A percentile compares a stretch with the other conserved stretches of the same genome.
Conservation (phyloP, 1,140 invertebrate species). For the Xylocopa sonorina region DNA sequence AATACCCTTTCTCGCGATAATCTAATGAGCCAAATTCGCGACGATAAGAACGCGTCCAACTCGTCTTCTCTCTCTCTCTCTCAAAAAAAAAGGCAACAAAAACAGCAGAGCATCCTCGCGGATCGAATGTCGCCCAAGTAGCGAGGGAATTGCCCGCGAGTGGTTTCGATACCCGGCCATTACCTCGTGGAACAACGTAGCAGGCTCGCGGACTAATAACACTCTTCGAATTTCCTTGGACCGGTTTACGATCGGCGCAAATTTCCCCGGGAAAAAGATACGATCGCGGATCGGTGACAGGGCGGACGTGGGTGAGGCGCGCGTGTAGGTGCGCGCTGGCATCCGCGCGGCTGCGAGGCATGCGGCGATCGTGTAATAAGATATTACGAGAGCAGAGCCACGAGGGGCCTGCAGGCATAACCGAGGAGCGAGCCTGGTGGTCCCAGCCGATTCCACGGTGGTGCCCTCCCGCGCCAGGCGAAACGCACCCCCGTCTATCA, state of each 20-base stretch:
- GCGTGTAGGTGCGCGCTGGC: conserved; percentile 13
- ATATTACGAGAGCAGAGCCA: conserved; percentile 67
- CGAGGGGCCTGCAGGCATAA: conserved; percentile 59
- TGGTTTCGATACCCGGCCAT: background rate
- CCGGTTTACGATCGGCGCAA: conserved; percentile 8
- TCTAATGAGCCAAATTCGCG: too few relatives aligned
- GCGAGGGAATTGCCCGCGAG: background rate
- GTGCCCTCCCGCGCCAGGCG: background rate
- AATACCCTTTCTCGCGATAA: too few relatives aligned
- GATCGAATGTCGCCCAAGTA: background rate
- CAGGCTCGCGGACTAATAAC: background rate
- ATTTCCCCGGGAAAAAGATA: conserved; percentile 36
- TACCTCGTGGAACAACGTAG: background rate
- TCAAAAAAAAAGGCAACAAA: too few relatives aligned
- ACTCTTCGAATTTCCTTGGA: conserved; percentile 24
- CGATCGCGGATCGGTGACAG: conserved; percentile 34
- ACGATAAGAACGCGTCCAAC: too few relatives aligned
- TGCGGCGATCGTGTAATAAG: conserved; percentile 69
- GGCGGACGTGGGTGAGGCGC: conserved; percentile 23
- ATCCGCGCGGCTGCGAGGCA: conserved; percentile 38
- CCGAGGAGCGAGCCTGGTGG: conserved; percentile 58
- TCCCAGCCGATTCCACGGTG: conserved; percentile 49
- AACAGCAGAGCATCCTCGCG: too few relatives aligned
- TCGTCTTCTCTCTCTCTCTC: too few relatives aligned
- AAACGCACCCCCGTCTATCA: conserved; percentile 42